Base-by-base conservation (phyloP, 2,888 invertebrate genomes). In the Epirrhoe alternata region DNA sequence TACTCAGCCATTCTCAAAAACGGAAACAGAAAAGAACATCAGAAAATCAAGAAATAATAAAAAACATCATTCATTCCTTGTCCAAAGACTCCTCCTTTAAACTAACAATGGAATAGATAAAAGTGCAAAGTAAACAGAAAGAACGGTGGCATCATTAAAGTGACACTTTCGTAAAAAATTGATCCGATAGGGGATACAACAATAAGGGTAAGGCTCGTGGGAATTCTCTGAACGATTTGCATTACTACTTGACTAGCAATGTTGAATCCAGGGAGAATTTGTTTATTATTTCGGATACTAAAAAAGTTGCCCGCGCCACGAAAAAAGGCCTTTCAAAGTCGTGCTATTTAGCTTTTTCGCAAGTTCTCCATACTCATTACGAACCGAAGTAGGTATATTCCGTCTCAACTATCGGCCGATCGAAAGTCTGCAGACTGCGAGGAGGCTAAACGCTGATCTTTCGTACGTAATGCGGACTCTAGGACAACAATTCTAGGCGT, bases 101-200 rank as follows among this genome's bases (percentile, higher is more conserved):
- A 72, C 49, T 42, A 69, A 89, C 87, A 91, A 88, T 82, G 84
- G 80, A 79, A 84, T 83, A 86, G 87, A 90, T 87, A 90, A 89
- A 85, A 82, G 84, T 79, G 82, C 83, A 87, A 86, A 79, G 88
- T 91, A 92, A 92, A 92, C 89, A 91, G 82, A 82, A 85, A 81
- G 78, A 83, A 81, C 82, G 80, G 80, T 70, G 68, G 64, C 77
- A 80, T 90, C 89, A 89, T 92, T 90, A 91, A 87, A 90, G 76
- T 81, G 88, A 90, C 84, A 87, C 85, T 77, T 75, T 84, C 82
- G 85, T 86, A 87, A 88, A 86, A 74, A 70, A 70, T 50, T 52
- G 62, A 58, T 69, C 56, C 45, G 45, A 50, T 62, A 78, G 79
- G 83, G 83, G 82, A 79, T 75, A 73, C 64, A 69, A 74, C 72